phyloP scores from a whole-genome alignment of 2,797 vertebrate species.

The Catamblyrhynchus diadema region DNA sequence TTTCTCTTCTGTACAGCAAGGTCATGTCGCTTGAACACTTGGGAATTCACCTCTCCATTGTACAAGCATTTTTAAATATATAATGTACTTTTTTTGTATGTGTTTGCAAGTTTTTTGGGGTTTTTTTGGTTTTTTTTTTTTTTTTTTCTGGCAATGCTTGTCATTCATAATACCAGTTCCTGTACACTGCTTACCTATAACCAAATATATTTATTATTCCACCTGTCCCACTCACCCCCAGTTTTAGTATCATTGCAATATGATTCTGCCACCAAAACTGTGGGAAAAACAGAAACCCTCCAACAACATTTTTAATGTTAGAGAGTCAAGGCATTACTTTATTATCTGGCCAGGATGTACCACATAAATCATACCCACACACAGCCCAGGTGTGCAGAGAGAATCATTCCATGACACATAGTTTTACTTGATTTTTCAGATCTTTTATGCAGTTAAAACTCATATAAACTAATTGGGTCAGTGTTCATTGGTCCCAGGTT shows the following conservation, averaged over 20 bases:
- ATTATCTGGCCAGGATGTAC: background rate
- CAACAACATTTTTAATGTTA: background rate
- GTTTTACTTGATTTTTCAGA: background rate
- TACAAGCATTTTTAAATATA: background rate
- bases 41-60: background rate
- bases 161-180: background rate
- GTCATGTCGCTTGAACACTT: background rate
- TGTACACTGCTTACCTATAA: background rate
- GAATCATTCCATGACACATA: background rate
- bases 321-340: background rate
- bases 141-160: background rate
- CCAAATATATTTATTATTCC: background rate
- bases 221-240: accelerated
- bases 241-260: background rate
- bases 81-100: background rate
- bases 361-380: background rate
- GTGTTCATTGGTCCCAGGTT: background rate
- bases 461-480: background rate
- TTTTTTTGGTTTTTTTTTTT: background rate
- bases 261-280: background rate
- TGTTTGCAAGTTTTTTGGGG: background rate
- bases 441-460: background rate
- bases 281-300: accelerated
- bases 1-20: background rate
- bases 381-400: background rate